Conservation (phyloP, 1,140 invertebrate species). For the Calycopis cecrops region DNA sequence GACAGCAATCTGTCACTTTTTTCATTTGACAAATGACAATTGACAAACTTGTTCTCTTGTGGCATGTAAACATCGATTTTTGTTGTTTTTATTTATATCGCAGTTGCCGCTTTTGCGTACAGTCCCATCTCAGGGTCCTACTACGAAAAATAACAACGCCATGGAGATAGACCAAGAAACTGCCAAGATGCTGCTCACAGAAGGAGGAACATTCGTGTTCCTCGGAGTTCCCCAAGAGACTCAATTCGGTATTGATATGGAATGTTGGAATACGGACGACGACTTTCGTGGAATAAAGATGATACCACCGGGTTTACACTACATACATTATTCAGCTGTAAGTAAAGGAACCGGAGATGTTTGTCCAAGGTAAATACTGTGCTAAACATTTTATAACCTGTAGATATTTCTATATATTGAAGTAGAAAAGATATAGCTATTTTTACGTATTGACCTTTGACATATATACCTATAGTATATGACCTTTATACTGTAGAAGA, state of each 20-base stretch:
- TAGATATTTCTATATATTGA: too few relatives aligned
- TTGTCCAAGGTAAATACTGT: conserved; percentile 35
- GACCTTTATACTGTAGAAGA: too few relatives aligned
- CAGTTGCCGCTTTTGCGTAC: too few relatives aligned
- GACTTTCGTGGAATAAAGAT: conserved; percentile 98
- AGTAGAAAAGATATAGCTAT: too few relatives aligned
- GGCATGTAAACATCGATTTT: too few relatives aligned
- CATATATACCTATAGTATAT: too few relatives aligned
- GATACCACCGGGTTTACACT: conserved; percentile 98
- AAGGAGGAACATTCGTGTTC: conserved; percentile 89
- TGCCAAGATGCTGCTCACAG: conserved; percentile 85
- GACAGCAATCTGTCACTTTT: too few relatives aligned
- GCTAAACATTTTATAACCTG: background rate
- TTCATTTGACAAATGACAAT: too few relatives aligned
- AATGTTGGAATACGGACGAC: conserved; percentile 93
- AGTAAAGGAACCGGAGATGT: conserved; percentile 63
- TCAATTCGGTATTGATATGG: conserved; percentile 98
- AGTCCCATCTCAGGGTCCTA: too few relatives aligned
- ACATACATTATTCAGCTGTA: conserved; percentile 88
- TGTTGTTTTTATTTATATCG: too few relatives aligned
- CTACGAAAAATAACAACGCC: background rate
- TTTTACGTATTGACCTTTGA: too few relatives aligned
- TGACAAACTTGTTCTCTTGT: too few relatives aligned
- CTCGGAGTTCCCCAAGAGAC: conserved; percentile 90
- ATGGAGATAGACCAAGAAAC: conserved; percentile 83